Evolutionary conservation across 2,888 invertebrate species (phyloP), one percentile per base, ranked within the genome.

Genomic region (Tubulanus polymorphus): DNA sequence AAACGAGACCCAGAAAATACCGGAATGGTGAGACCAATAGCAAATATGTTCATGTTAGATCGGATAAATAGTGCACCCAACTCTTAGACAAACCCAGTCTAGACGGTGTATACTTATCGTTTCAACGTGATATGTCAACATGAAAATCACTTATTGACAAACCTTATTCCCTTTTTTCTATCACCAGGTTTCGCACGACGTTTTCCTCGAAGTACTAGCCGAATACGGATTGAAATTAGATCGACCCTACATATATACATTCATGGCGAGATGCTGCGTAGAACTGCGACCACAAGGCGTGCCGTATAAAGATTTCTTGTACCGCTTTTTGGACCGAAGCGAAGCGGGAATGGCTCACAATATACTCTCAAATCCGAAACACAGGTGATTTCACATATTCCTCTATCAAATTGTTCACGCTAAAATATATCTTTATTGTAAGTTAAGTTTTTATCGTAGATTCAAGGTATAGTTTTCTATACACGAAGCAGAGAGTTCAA

Each of bases 251-350:
- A 62, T 78, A 41, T 71, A 69, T 2, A 72, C 74, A n/a, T 78
- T 78, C 65, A 63, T 78, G 57, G 70, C 73, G 1, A 63, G 78
- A 25, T 77, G 77, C 59, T 64, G 67, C n/a, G 66, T 78, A 5
- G 60, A 67, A 46, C 66, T 69, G 25, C 62, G 64, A 48, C 64
- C 68, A 8, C 67, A 68, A 25, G 71, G 72, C 1, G 68, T 78
- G 8, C 75, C 76, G 1, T 78, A 78, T 66, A 61, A 70, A 46
- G 78, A 78, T 52, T 78, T 78, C 65, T 66, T 78, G n/a, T 72
- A 75, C 61, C 62, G 74, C 35, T 78, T 78, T 71, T 78, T 76
- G 68, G 77, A 78, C 62, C 63, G 78, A 30, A 72, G 75, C 26
- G 78, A 78, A 54, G 63, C 62, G 5, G 78, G 78, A 32, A 75